These are phyloP conservation scores for Ctenoplectra terminalis DNA, from an alignment of 1,140 invertebrate species.

Conservation along the genomic window DNA sequence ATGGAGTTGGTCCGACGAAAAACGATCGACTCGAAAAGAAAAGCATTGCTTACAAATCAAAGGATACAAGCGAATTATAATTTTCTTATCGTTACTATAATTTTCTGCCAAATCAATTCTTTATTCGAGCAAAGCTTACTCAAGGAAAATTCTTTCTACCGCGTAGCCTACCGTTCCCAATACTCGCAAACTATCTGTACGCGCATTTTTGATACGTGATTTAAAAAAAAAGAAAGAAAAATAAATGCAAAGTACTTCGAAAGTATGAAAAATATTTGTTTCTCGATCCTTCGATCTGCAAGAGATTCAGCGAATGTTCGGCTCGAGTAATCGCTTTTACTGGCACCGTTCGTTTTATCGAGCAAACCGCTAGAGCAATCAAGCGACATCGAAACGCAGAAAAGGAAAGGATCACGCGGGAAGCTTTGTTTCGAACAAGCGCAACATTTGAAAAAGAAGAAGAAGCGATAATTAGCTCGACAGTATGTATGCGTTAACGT, in stretches of 20 bases:
- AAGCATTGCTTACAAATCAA: conserved; percentile 32
- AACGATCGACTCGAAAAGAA: conserved; percentile 8
- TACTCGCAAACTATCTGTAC: too few species aligned
- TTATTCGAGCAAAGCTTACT: conserved; percentile 30
- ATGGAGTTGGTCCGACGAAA: neutral
- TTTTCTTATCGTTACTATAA: conserved; percentile 7
- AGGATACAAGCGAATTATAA: conserved; percentile 21
- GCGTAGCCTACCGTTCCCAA: neutral
- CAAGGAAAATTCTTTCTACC: neutral
- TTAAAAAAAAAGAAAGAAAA: neutral
- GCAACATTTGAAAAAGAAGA: neutral
- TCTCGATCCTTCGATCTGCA: conserved; percentile 8
- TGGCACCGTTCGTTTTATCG: neutral
- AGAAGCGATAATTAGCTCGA: conserved; percentile 15
- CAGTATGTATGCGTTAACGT: neutral
- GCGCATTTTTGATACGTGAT: neutral
- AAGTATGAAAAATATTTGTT: too few species aligned
- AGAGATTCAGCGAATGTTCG: neutral
- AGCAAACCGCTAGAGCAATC: conserved; percentile 1
- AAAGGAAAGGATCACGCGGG: neutral
- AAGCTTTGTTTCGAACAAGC: conserved; percentile 2
- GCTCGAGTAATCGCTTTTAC: conserved; percentile 13
- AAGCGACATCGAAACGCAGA: conserved; percentile 22
- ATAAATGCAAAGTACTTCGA: too few species aligned
- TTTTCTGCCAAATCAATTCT: conserved; percentile 9